Evolutionary conservation across 1,140 invertebrate species (phyloP), one percentile per base, ranked within the genome.

Genomic region (Tyrophagus putrescentiae): DNA sequence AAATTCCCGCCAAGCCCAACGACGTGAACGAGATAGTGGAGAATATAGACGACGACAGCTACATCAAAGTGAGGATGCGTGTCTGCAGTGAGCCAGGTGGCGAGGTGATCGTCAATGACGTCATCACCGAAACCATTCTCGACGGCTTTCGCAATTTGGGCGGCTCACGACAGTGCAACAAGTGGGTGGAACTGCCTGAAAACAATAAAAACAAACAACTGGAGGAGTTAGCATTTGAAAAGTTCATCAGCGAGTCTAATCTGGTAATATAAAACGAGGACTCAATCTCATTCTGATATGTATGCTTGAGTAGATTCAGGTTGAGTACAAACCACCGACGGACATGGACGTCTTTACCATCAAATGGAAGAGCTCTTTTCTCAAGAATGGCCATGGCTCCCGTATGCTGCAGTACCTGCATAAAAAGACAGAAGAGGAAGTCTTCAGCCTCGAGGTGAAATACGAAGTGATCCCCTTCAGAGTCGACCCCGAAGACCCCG

Each of bases 241-340:
- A 13, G 9, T 54, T 33, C 39, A 54, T 54, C 13, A 54, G 52
- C 25, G 52, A 54, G 32, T 54, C 52, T 7, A 54, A 33, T 54
- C 16, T 34, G 28, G 52, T 54, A 32, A 33, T 11, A 53, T 25
- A n/a, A n/a, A n/a, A n/a, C 27, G 23, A 9, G 1, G 32, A 25
- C 39, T 32, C 27, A 11, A 1, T 13, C 39, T 54, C 7, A 27
- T 27, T 54, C n/a, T n/a, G 9, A 4, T 54, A 3, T 54, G 32
- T 54, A 16, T 2, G 1, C 41, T 42, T 2, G 18, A 45, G 28
- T 50, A 54, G 52, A 54, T 54, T 18, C 52, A 27, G 39, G 27
- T 54, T 21, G 52, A 54, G 39, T 54, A 21, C 25, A 28, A n/a
- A 42, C 18, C 41, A 42, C 25, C 3, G n/a, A n/a, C n/a, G n/a